phyloP scores from a whole-genome alignment of 2,888 invertebrate genomes.

The Nemoura dubitans region DNA sequence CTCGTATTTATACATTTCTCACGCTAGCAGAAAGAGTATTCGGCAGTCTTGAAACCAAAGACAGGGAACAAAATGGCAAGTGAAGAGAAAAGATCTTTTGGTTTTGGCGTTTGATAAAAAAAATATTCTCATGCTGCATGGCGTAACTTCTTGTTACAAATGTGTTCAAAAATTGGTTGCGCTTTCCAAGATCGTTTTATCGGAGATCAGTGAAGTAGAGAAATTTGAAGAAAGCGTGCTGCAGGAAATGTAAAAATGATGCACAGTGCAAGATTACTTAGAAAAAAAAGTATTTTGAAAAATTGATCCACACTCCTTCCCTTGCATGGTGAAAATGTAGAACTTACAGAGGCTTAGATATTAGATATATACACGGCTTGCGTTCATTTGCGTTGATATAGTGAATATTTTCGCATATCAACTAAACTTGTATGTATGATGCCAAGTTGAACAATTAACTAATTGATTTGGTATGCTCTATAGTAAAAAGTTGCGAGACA shows the following conservation, averaged over 20 bases:
- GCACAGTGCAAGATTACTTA: conserved; percentile 34
- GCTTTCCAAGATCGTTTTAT: conserved; percentile 31
- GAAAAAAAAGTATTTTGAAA: conserved; percentile 24
- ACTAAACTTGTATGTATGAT: no score
- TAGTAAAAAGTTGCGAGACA: no score
- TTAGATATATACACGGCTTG: no score
- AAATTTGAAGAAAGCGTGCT: conserved; percentile 26
- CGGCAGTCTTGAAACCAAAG: neutral
- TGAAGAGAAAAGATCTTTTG: neutral
- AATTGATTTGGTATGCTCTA: no score
- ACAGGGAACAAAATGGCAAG: neutral
- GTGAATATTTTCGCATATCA: no score
- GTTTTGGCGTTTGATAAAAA: neutral
- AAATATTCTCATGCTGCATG: neutral
- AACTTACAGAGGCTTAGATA: neutral
- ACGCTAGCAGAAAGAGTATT: neutral
- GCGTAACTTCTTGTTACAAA: conserved; percentile 3
- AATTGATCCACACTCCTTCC: conserved; percentile 8
- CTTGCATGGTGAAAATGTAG: neutral
- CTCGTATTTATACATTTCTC: neutral
- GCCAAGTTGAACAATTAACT: no score
- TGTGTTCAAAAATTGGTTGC: conserved; percentile 2
- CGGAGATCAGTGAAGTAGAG: conserved; percentile 30
- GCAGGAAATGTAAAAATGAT: conserved; percentile 40
- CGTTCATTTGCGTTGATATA: no score